These are phyloP conservation scores for Cichladusa arquata DNA, from an alignment of 2,113 vertebrate genomes.

Conservation along the genomic window DNA sequence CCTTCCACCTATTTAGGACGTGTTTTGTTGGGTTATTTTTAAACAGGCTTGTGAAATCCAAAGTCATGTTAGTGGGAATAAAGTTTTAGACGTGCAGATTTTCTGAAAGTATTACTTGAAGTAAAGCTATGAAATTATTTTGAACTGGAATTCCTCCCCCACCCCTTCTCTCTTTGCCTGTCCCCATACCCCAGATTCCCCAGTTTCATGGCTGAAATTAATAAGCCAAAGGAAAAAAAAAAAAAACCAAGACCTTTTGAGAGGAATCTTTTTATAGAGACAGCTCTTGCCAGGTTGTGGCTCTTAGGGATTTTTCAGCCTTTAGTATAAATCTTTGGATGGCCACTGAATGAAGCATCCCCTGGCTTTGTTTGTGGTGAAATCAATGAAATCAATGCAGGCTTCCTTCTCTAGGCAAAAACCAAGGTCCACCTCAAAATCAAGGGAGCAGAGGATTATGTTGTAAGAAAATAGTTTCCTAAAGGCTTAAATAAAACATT, in stretches of 20 bases:
- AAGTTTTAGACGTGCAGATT: background rate
- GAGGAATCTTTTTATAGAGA: background rate
- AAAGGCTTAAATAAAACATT: background rate
- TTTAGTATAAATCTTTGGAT: background rate
- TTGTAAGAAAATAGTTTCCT: background rate
- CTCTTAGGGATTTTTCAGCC: background rate
- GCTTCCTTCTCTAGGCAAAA: background rate
- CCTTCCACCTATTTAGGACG: background rate
- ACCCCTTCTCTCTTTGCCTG: background rate
- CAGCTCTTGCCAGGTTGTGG: background rate
- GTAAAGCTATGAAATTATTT: background rate
- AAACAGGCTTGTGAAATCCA: background rate
- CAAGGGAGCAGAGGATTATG: background rate
- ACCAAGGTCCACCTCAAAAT: background rate
- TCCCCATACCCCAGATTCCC: background rate
- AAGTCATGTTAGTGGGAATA: background rate
- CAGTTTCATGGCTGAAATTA: background rate
- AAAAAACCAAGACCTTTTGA: background rate
- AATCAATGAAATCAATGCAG: background rate
- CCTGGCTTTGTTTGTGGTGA: slow-evolving; percentile 30
- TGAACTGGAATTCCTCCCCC: background rate
- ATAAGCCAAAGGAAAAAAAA: background rate
- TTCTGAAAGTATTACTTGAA: background rate
- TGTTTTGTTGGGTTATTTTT: background rate
- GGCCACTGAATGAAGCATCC: background rate